Evolutionary conservation across 2,797 vertebrate species (phyloP).

Genomic region (Cirrhinus molitorella): DNA sequence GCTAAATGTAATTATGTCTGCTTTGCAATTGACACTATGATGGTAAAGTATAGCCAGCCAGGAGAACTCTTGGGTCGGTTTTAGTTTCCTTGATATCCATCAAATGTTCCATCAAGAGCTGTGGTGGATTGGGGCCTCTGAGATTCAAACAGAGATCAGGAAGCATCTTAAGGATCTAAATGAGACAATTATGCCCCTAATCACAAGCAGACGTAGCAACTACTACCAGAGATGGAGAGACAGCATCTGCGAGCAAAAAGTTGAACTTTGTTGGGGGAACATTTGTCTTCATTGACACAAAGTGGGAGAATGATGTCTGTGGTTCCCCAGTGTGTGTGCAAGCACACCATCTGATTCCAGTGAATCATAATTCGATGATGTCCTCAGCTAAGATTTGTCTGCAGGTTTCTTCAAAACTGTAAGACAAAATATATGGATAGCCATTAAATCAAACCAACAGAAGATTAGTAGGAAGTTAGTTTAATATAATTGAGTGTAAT

Average conservation of each 20-base stretch:
- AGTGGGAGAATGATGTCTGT: neutral
- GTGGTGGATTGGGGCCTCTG: conserved; percentile 20
- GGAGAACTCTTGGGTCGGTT: conserved; percentile 22
- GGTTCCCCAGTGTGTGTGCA: neutral
- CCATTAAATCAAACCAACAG: neutral
- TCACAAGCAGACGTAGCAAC: conserved; percentile 40
- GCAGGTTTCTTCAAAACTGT: neutral
- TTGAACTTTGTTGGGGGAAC: neutral
- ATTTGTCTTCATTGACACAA: conserved; percentile 10
- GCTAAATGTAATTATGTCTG: conserved; percentile 58
- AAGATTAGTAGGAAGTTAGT: neutral
- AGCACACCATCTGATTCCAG: neutral
- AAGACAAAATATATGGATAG: neutral
- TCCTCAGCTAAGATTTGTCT: neutral
- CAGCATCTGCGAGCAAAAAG: neutral
- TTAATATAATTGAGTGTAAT: too few relatives aligned
- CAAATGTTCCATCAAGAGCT: conserved; percentile 4
- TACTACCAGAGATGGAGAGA: conserved; percentile 22
- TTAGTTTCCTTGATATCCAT: conserved; percentile 10
- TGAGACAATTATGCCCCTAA: conserved; percentile 46
- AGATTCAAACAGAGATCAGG: conserved; percentile 29
- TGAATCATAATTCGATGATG: neutral
- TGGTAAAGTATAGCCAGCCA: conserved; percentile 4
- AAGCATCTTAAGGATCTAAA: conserved; percentile 25
- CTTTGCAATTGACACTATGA: conserved; percentile 50